These are phyloP conservation scores for Drosophila affinis DNA, from an alignment of 2,888 invertebrate genomes.

Conservation along the genomic window DNA sequence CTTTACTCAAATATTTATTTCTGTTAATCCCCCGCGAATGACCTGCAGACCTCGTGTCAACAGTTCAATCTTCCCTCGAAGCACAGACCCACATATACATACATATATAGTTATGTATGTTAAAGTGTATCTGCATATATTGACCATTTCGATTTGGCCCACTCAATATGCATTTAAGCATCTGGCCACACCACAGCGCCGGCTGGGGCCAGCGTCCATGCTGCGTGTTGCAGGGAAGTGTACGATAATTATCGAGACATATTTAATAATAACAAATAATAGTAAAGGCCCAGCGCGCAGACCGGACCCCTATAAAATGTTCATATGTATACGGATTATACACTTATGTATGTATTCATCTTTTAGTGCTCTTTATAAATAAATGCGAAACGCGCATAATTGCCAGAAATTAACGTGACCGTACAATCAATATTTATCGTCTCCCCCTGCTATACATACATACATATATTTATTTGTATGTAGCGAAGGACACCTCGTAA, in stretches of 20 bases:
- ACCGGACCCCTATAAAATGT: conserved; percentile 18
- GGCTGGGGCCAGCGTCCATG: conserved; percentile 2
- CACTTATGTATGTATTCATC: conserved; percentile 18
- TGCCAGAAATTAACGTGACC: conserved; percentile 75
- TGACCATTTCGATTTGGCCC: conserved; percentile 46
- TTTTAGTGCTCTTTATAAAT: conserved; percentile 10
- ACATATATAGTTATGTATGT: neutral
- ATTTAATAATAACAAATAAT: conserved; percentile 64
- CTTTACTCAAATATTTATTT: conserved; percentile 21
- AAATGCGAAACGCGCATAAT: conserved; percentile 62
- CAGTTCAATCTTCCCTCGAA: conserved; percentile 28
- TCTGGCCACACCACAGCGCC: conserved; percentile 29
- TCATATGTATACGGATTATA: neutral
- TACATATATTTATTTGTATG: conserved; percentile 53
- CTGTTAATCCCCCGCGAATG: neutral
- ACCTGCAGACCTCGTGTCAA: conserved; percentile 9
- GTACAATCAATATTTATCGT: conserved; percentile 73
- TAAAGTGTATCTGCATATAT: conserved; percentile 20
- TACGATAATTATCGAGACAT: conserved; percentile 63
- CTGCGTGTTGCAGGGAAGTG: conserved; percentile 21
- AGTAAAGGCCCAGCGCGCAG: conserved; percentile 36
- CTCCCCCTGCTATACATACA: conserved; percentile 32
- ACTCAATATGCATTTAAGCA: conserved; percentile 46
- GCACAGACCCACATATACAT: neutral
- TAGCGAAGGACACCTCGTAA: conserved; percentile 42